These are phyloP conservation scores for Schizopygopsis pylzovi DNA, from an alignment of 2,797 vertebrate species.

Conservation along the genomic window DNA sequence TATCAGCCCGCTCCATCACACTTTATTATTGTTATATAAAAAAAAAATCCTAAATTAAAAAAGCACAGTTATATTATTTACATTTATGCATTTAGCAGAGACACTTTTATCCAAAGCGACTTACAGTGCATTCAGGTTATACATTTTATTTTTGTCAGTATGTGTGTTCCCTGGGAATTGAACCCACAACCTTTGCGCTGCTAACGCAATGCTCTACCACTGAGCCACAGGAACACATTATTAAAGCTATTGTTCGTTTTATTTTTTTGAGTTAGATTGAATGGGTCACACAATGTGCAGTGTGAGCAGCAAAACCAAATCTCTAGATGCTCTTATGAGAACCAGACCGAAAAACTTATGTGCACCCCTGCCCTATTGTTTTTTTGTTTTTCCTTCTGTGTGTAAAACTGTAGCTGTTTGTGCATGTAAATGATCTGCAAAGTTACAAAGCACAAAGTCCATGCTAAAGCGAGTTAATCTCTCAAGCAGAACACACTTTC, in stretches of 20 bases:
- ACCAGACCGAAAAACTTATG: not conserved
- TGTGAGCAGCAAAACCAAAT: not conserved
- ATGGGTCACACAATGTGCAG: not conserved
- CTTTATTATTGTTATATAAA: too few relatives aligned
- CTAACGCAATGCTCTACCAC: too few relatives aligned
- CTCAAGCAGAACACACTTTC: not conserved
- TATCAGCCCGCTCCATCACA: too few relatives aligned
- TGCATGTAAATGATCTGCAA: not conserved
- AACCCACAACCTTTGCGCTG: too few relatives aligned
- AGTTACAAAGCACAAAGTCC: constrained; percentile 2
- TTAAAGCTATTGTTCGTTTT: not conserved
- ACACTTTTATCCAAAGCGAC: too few relatives aligned
- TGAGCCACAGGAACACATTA: too few relatives aligned
- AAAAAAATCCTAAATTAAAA: too few relatives aligned
- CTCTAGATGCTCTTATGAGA: not conserved
- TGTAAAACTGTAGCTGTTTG: constrained; percentile 1
- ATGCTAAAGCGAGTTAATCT: not conserved
- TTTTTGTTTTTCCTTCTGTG: not conserved
- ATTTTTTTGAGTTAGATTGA: not conserved
- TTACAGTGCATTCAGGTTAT: too few relatives aligned
- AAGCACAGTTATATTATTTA: too few relatives aligned
- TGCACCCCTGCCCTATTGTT: not conserved
- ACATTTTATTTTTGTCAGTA: too few relatives aligned
- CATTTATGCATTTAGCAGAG: too few relatives aligned
- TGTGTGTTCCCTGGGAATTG: too few relatives aligned